A percentile compares a stretch with the other conserved stretches of the same genome.
Conservation (phyloP, 1,140 invertebrate genomes). For the Bombus waltoni region DNA sequence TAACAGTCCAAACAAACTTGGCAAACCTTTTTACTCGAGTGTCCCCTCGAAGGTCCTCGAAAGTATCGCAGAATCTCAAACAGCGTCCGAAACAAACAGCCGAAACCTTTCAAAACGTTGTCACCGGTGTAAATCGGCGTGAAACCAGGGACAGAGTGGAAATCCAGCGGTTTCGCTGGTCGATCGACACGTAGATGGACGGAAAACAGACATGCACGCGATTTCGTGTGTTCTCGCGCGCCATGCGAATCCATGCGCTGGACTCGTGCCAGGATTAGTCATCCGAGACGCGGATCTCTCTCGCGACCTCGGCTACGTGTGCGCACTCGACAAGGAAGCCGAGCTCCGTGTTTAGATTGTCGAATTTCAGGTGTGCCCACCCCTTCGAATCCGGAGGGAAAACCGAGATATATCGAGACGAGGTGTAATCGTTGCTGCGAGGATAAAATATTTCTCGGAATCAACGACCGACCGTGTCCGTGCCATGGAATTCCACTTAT, state of each 20-base stretch:
- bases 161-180: not conserved
- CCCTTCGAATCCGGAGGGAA: not conserved
- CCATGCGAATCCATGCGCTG: conserved; percentile 26
- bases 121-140: conserved; percentile 5
- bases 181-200: not conserved
- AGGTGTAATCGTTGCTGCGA: not conserved
- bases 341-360: conserved; percentile 55
- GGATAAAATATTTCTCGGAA: not conserved
- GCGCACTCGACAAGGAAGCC: conserved; percentile 45
- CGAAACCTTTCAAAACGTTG: not conserved
- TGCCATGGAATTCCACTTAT: no score
- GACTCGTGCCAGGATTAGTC: conserved; percentile 65
- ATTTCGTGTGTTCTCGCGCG: conserved; percentile 19
- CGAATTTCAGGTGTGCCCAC: conserved; percentile 47
- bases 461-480: no score
- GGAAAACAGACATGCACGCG: conserved; percentile 12
- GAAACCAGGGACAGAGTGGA: not conserved
- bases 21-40: not conserved
- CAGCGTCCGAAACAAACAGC: not conserved
- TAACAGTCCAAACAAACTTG: no score
- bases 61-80: not conserved
- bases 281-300: conserved; percentile 53
- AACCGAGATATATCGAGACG: not conserved
- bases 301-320: conserved; percentile 40
- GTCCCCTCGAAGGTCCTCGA: not conserved